A percentile compares a stretch with the other conserved stretches of the same genome.
Evolutionary conservation across 2,888 invertebrate genomes (phyloP).

Genomic region (Orthonychiurus folsomi): DNA sequence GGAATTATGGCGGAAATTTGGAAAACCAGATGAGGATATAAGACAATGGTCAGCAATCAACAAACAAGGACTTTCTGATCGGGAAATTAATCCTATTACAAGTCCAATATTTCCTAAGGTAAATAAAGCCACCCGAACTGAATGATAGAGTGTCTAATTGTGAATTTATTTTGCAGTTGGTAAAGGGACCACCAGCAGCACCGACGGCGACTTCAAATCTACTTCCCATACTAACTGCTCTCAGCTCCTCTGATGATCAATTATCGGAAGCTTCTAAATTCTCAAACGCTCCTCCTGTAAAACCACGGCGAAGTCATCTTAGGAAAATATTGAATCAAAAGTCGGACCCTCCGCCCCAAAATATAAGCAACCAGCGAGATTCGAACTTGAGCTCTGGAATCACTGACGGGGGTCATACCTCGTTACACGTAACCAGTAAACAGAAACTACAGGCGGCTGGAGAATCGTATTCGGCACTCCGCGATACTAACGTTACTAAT

Average conservation of each 20-base stretch:
- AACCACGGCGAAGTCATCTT: background rate
- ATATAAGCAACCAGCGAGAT: no score
- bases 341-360: background rate
- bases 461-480: no score
- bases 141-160: no score
- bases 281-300: background rate
- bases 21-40: slow-evolving; percentile 13
- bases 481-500: background rate
- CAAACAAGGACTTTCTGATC: background rate
- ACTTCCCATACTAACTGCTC: slow-evolving; percentile 35
- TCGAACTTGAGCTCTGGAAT: no score
- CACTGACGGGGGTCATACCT: no score
- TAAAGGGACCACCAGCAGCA: background rate
- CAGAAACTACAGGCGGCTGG: background rate
- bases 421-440: no score
- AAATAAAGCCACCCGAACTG: background rate
- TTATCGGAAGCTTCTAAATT: slow-evolving; percentile 19
- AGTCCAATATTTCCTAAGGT: background rate
- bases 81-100: background rate
- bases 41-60: background rate
- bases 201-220: slow-evolving; percentile 32
- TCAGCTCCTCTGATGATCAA: slow-evolving; percentile 38
- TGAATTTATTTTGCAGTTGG: no score
- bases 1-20: slow-evolving; percentile 37
- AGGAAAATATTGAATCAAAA: background rate